Base-by-base conservation (phyloP, 92 coral and sea anemone genomes). In the Zoanthus solanderi region DNA sequence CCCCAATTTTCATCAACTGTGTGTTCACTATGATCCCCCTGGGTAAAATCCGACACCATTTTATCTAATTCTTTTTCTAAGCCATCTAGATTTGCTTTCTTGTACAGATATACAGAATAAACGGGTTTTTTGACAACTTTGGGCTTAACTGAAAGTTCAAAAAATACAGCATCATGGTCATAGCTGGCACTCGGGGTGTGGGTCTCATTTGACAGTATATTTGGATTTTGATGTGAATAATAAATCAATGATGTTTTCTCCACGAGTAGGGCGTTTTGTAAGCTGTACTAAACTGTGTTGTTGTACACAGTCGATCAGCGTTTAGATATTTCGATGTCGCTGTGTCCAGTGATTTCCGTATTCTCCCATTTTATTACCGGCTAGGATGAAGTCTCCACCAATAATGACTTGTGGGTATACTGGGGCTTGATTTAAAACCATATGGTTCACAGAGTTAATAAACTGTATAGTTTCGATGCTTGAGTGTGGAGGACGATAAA, bases 361-460 rank as follows among this genome's bases (percentile, higher is more conserved):
- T 23, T 23, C 23, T 23, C 75, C 34, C 29, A 61, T 61, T 61
- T 71, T 42, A 1, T 79, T 80, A 69, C 90, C 90, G 9, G 90
- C 71, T 12, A 74, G 78, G n/a, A 44, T 74, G 29, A 80, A 72
- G 65, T 88, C 86, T 48, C 58, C 75, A 23, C 23, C 23, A 23
- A 23, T 23, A 23, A 23, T 23, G 23, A 23, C 23, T 23, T 23
- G 23, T 23, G 23, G 23, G 23, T 23, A 23, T 23, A 23, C 23
- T 23, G 23, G 23, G 23, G 23, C 23, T 23, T 23, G 90, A 6
- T 72, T 69, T 71, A 17, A n/a, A 47, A 52, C 79, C 6, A 78
- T 57, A 6, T 80, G 65, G 81, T 88, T 78, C 6, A 50, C 77
- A 65, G 90, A 79, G 48, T 78, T 79, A 65, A 74, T 61, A n/a